A percentile compares a stretch with the other conserved stretches of the same genome.
Conservation (phyloP, 2,797 vertebrate species). For the Sorex maritimensis region DNA sequence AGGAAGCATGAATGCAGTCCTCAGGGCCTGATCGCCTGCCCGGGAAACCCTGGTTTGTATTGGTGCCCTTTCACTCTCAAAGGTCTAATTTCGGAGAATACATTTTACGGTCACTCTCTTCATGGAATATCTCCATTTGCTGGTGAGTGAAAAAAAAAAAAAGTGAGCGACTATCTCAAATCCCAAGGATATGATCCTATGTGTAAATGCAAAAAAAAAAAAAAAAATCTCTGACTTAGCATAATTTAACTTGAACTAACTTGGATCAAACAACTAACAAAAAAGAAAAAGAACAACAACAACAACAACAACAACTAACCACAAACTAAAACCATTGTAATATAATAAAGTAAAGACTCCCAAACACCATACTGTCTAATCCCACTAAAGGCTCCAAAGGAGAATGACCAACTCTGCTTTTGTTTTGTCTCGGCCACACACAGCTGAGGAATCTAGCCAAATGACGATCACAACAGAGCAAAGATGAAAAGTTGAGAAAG, state of each 20-base stretch:
- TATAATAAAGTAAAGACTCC: conserved; percentile 50
- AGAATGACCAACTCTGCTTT: background rate
- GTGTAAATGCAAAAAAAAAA: background rate
- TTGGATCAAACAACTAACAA: conserved; percentile 43
- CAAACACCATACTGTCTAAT: background rate
- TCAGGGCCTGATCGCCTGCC: background rate
- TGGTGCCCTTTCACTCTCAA: conserved; percentile 43
- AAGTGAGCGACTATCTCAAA: background rate
- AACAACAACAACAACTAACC: conserved; percentile 43
- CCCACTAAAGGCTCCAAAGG: background rate
- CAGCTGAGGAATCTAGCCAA: conserved; percentile 7
- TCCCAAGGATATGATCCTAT: background rate
- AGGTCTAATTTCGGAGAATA: background rate
- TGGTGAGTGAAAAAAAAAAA: conserved; percentile 4
- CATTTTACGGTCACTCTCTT: background rate
- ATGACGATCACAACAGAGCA: conserved; percentile 42
- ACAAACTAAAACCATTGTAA: background rate
- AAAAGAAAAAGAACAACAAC: conserved; percentile 56
- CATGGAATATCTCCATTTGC: background rate
- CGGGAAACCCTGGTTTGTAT: conserved; percentile 12
- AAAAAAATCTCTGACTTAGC: conserved; percentile 21
- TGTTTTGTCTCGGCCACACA: background rate
- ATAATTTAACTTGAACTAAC: conserved; percentile 34
- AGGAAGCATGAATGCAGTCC: conserved; percentile 45
- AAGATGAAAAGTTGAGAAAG: conserved; percentile 38